Evolutionary conservation across 2,797 vertebrate species (phyloP).

Genomic region (Sebastes paucispinis): DNA sequence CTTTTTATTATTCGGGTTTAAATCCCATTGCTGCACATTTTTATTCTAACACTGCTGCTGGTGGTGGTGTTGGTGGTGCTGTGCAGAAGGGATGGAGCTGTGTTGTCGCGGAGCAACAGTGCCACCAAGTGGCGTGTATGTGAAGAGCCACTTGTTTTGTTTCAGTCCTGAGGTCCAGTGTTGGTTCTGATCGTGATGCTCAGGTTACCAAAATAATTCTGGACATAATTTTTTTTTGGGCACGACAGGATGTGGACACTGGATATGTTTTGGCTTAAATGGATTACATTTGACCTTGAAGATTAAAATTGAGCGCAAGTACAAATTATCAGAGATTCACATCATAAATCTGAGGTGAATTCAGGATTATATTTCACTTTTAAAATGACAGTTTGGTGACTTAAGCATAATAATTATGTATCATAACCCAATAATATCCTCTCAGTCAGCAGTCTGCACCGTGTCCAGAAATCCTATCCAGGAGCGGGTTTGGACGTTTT

Average conservation of each 20-base stretch:
- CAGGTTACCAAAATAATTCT: conserved; percentile 5
- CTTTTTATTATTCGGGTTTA: conserved; percentile 61
- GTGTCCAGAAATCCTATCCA: not conserved
- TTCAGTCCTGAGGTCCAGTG: conserved; percentile 3
- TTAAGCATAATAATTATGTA: not conserved
- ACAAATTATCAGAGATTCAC: not conserved
- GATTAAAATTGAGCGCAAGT: not conserved
- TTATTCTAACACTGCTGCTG: conserved; percentile 28
- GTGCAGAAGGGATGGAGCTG: not conserved
- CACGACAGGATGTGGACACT: not conserved
- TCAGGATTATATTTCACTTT: not conserved
- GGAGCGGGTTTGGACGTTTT: not conserved
- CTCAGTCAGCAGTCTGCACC: not conserved
- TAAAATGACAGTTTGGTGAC: not conserved
- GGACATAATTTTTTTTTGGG: not conserved
- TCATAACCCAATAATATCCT: not conserved
- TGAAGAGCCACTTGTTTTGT: conserved; percentile 58
- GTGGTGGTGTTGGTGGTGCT: conserved; percentile 27
- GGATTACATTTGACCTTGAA: not conserved
- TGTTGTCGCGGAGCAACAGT: conserved; percentile 82
- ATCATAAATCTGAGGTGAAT: not conserved
- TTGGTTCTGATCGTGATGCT: conserved; percentile 38
- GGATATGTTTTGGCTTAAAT: not conserved
- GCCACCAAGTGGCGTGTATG: conserved; percentile 86
- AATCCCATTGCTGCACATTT: conserved; percentile 62